Evolutionary conservation across 2,888 invertebrate species (phyloP).

Genomic region (Chrysotoxum bicinctum): DNA sequence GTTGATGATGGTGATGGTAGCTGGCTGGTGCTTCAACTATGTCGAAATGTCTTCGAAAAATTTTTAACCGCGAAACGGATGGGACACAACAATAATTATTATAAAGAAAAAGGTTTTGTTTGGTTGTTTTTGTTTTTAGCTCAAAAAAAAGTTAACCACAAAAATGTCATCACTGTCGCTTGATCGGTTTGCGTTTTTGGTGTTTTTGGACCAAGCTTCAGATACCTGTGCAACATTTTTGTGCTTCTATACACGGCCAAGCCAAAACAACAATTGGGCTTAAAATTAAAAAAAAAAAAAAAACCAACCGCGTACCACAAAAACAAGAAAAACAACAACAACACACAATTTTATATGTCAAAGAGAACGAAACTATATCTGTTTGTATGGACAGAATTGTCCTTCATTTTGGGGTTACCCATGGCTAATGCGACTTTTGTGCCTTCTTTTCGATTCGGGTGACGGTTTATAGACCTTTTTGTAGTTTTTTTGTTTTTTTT

Average conservation of each 20-base stretch:
- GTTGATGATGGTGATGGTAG: constrained; percentile 24
- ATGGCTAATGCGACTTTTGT: constrained; percentile 68
- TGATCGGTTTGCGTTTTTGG: constrained; percentile 76
- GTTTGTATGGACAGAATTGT: constrained; percentile 51
- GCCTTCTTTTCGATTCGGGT: constrained; percentile 53
- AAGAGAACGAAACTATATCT: constrained; percentile 61
- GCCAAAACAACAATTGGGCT: constrained; percentile 29
- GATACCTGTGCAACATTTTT: constrained; percentile 73
- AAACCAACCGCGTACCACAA: constrained; percentile 43
- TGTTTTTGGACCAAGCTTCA: constrained; percentile 56
- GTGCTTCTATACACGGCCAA: constrained; percentile 54
- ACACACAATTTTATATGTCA: constrained; percentile 19
- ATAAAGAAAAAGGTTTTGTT: constrained; percentile 33
- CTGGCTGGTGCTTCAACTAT: constrained; percentile 56
- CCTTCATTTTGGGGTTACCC: constrained; percentile 68
- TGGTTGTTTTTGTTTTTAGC: background rate
- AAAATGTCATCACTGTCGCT: constrained; percentile 80
- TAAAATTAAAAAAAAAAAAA: constrained; percentile 49
- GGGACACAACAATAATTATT: constrained; percentile 66
- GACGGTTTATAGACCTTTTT: constrained; percentile 23
- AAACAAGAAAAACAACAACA: constrained; percentile 29
- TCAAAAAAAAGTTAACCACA: constrained; percentile 75
- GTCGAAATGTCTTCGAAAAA: constrained; percentile 55
- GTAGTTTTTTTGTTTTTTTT: constrained; percentile 16
- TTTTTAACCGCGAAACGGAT: constrained; percentile 71